These are phyloP conservation scores for Prionailurus viverrinus DNA, from an alignment of 2,113 vertebrate species.

Conservation along the genomic window DNA sequence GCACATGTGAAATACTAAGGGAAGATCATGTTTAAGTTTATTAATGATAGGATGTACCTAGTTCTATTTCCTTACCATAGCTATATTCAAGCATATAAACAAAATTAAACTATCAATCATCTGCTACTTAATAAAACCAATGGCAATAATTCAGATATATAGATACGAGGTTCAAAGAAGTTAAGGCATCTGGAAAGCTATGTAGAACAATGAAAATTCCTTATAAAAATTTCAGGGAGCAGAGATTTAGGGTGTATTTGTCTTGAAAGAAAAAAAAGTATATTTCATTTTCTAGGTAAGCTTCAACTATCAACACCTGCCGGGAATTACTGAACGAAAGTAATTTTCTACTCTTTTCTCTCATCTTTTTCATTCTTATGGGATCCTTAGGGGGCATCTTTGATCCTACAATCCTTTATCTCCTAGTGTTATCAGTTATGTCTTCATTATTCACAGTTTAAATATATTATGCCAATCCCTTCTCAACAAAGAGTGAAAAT, in stretches of 20 bases:
- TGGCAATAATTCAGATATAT: slow-evolving; percentile 49
- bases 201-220: background rate
- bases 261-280: background rate
- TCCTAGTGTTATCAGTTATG: background rate
- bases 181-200: slow-evolving; percentile 22
- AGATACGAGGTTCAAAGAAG: slow-evolving; percentile 35
- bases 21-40: slow-evolving; percentile 37
- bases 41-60: slow-evolving; percentile 57
- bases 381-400: background rate
- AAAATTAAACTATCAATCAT: slow-evolving; percentile 68
- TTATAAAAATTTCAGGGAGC: background rate
- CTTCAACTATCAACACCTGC: background rate
- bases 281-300: background rate
- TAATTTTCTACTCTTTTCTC: background rate
- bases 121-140: slow-evolving; percentile 19
- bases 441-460: slow-evolving; percentile 32
- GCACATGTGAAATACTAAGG: background rate
- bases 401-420: background rate
- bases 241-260: background rate
- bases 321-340: background rate
- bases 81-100: background rate
- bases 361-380: background rate
- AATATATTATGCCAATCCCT: background rate
- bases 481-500: slow-evolving; percentile 13
- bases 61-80: slow-evolving; percentile 60